Conservation (phyloP, 1,140 invertebrate genomes). For the Drosophila triauraria region DNA sequence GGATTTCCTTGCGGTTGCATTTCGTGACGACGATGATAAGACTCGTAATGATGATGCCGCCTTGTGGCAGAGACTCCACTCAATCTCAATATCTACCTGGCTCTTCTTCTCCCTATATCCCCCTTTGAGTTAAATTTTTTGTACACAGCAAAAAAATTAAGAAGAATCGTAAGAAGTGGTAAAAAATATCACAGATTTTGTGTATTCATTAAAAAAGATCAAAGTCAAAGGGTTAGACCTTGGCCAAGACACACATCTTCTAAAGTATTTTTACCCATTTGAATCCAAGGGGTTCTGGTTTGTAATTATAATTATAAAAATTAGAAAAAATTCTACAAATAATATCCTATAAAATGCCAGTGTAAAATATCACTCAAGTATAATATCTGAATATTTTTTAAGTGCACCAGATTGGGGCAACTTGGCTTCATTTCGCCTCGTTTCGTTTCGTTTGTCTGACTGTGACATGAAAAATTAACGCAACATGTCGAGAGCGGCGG, state of each 20-base stretch:
- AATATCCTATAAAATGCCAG: not conserved
- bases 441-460: constrained; percentile 48
- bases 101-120: constrained; percentile 12
- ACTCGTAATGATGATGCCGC: constrained; percentile 44
- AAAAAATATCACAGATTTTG: no score
- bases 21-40: constrained; percentile 59
- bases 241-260: no score
- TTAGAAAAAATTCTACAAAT: no score
- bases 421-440: constrained; percentile 36
- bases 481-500: constrained; percentile 35
- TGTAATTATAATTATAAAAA: not conserved
- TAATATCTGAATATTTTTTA: not conserved
- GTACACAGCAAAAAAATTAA: not conserved
- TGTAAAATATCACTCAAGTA: not conserved
- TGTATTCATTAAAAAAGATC: no score
- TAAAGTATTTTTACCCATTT: no score
- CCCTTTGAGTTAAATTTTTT: constrained; percentile 26
- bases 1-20: constrained; percentile 55
- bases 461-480: constrained; percentile 68
- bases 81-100: constrained; percentile 29
- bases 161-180: no score
- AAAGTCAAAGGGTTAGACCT: no score
- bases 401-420: constrained; percentile 41
- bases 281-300: not conserved
- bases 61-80: constrained; percentile 29